Evolutionary conservation across 2,888 invertebrate genomes (phyloP).

Genomic region (Cybosia mesomella): DNA sequence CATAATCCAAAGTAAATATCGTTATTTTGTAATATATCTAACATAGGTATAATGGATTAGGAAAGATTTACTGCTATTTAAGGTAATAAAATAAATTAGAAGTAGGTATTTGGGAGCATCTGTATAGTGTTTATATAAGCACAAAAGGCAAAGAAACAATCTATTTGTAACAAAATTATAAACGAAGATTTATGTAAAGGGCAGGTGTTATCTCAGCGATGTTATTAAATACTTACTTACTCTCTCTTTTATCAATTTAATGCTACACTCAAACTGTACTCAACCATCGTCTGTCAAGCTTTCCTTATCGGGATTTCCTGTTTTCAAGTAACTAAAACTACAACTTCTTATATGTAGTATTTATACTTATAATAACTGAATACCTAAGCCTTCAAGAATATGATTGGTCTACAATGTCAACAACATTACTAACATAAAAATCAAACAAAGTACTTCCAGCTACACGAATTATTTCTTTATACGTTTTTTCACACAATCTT

Average conservation of each 20-base stretch:
- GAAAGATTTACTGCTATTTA: background rate
- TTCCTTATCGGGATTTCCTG: slow-evolving; percentile 65
- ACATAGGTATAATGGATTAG: background rate
- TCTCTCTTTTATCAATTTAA: slow-evolving; percentile 58
- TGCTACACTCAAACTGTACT: slow-evolving; percentile 38
- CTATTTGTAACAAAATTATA: slow-evolving; percentile 38
- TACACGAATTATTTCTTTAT: slow-evolving; percentile 47
- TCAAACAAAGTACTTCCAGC: slow-evolving; percentile 20
- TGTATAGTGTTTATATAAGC: slow-evolving; percentile 15
- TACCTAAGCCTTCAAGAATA: slow-evolving; percentile 25
- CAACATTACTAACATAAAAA: slow-evolving; percentile 37
- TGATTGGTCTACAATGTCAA: slow-evolving; percentile 37
- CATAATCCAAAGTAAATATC: background rate
- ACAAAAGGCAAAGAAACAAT: slow-evolving; percentile 27
- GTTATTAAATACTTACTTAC: slow-evolving; percentile 62
- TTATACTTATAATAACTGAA: slow-evolving; percentile 27
- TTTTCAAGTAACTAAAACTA: slow-evolving; percentile 46
- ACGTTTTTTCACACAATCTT: slow-evolving; percentile 55
- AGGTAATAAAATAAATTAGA: slow-evolving; percentile 12
- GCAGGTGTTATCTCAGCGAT: slow-evolving; percentile 67
- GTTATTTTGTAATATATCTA: background rate
- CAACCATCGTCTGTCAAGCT: slow-evolving; percentile 51
- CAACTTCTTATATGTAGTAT: slow-evolving; percentile 32
- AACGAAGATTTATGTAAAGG: slow-evolving; percentile 71
- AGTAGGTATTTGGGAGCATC: slow-evolving; percentile 14